Base-by-base conservation (phyloP, 64 coral and sea anemone genomes). In the Pocillopora verrucosa region DNA sequence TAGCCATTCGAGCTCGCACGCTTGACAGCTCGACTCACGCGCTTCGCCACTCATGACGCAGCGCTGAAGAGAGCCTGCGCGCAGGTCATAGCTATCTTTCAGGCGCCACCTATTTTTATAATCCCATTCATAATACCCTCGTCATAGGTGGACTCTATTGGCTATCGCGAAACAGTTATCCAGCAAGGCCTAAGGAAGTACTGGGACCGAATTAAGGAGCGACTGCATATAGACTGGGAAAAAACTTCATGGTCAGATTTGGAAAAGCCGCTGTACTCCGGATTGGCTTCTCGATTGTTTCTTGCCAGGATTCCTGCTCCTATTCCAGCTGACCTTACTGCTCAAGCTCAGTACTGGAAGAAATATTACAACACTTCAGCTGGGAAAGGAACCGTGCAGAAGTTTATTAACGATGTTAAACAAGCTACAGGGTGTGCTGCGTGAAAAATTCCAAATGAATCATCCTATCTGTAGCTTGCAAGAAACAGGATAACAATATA, bases 271-370 rank as follows among this genome's bases (percentile, higher is more conserved):
- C 89, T 96, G 16, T 96, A 89, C 60, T 96, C 94, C 69, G 94
- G 94, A 76, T 38, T 96, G 78, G 94, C 94, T 69, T 87, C 94
- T n/a, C 90, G 94, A 35, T 72, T 96, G 67, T 81, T 87, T 25
- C 59, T 96, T 17, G 94, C 87, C 56, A 78, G 86, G 16, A 85
- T 96, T 89, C 75, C 90, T 35, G 86, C 60, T 3, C 38, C 90
- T 7, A 96, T 95, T 34, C 94, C 94, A 10, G 30, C n/a, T 0
- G 63, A 87, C 36, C 34, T 94, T 22, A 19, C 1, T 38, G 16
- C 57, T 2, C 93, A 94, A 74, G 93, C 90, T 16, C 36, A 59
- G 38, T 91, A 96, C 74, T 96, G 94, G 94, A 96, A 96, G 94
- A 77, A 84, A 16, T 79, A 96, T 35, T 96, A 96, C 82, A 96